phyloP scores from a whole-genome alignment of 2,113 vertebrate species.

The Sula dactylatra region DNA sequence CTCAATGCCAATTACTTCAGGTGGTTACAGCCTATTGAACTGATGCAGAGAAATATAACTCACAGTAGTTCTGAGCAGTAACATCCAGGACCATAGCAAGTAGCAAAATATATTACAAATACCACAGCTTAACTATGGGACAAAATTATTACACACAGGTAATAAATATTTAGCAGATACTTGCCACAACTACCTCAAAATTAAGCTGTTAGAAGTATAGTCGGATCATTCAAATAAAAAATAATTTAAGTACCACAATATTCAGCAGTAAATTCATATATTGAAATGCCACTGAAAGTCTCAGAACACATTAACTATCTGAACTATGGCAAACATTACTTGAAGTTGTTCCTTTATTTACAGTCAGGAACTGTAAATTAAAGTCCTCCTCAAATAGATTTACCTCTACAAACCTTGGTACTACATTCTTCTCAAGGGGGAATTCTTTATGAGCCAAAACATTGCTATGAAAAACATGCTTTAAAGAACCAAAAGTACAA shows the following conservation, averaged over 20 bases:
- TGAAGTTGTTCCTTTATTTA: not conserved
- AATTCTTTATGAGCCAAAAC: not conserved
- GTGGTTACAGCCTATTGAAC: constrained; percentile 29
- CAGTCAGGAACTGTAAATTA: not conserved
- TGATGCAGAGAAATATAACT: not conserved
- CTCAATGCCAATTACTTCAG: constrained; percentile 10
- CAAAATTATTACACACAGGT: not conserved
- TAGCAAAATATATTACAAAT: not conserved
- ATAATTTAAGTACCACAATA: not conserved
- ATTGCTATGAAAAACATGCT: not conserved
- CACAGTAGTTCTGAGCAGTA: not conserved
- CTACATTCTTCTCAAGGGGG: not conserved
- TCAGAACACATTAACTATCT: not conserved
- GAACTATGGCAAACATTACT: not conserved
- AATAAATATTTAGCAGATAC: not conserved
- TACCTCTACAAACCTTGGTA: not conserved
- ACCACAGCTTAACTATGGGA: not conserved
- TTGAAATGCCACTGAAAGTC: not conserved
- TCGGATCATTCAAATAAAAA: not conserved
- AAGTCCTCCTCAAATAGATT: not conserved
- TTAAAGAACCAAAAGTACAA: not conserved
- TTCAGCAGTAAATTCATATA: not conserved
- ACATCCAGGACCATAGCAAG: not conserved
- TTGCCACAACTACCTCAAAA: not conserved
- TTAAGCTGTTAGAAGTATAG: not conserved